These are phyloP conservation scores for Thinocorus orbignyianus DNA, from an alignment of 2,113 vertebrate genomes.

Conservation along the genomic window DNA sequence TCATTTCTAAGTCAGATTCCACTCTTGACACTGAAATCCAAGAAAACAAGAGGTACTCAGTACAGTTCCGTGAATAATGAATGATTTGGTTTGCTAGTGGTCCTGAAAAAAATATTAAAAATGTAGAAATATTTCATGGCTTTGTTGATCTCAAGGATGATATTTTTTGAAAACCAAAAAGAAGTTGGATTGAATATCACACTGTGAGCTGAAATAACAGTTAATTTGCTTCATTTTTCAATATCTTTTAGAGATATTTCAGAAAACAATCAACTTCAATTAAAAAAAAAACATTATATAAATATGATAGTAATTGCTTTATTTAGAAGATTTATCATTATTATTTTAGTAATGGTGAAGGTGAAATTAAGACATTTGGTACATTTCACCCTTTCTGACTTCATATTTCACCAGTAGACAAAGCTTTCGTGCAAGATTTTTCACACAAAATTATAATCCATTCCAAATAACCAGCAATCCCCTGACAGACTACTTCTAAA, in stretches of 20 bases:
- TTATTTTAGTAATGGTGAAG: neutral
- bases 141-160: neutral
- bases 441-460: neutral
- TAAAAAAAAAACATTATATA: neutral
- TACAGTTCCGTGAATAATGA: neutral
- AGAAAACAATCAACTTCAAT: neutral
- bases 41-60: neutral
- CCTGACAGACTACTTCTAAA: conserved; percentile 13
- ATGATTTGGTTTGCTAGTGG: neutral
- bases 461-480: conserved; percentile 12
- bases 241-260: neutral
- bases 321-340: neutral
- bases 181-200: neutral
- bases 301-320: neutral
- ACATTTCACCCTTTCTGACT: neutral
- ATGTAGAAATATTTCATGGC: neutral
- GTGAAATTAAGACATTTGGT: neutral
- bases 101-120: neutral
- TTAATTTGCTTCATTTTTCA: neutral
- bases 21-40: neutral
- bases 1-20: neutral
- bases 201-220: neutral
- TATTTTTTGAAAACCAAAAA: neutral
- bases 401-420: neutral
- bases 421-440: neutral